Evolutionary conservation across 2,113 vertebrate species (phyloP).

Genomic region (Myxocyprinus asiaticus): DNA sequence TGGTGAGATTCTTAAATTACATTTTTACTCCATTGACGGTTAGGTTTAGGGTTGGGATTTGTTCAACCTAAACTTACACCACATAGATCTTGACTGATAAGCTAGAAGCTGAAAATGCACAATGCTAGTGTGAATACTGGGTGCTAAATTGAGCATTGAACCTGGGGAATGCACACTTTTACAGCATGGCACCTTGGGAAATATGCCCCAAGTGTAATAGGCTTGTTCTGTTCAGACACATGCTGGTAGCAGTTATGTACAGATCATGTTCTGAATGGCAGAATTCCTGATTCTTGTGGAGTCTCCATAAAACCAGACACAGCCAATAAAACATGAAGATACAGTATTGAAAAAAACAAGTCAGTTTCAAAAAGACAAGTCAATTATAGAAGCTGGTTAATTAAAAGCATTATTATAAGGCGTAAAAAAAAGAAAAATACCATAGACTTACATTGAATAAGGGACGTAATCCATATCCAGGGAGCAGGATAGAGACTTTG

Average conservation of each 20-base stretch:
- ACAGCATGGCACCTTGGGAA: slow-evolving; percentile 13
- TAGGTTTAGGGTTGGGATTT: too few species aligned
- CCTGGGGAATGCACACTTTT: slow-evolving; percentile 40
- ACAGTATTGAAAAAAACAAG: too few species aligned
- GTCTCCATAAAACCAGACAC: slow-evolving; percentile 60
- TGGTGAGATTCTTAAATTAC: too few species aligned
- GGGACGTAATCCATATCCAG: too few species aligned
- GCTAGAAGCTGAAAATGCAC: slow-evolving; percentile 14
- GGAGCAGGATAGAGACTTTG: too few species aligned
- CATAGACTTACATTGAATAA: too few species aligned
- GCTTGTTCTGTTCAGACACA: background rate
- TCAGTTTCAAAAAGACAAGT: too few species aligned
- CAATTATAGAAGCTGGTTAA: too few species aligned
- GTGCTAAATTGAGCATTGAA: slow-evolving; percentile 23
- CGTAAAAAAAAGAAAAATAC: too few species aligned
- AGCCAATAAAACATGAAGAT: slow-evolving; percentile 52
- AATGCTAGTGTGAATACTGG: slow-evolving; percentile 32
- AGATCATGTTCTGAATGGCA: slow-evolving; percentile 60
- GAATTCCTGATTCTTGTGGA: slow-evolving; percentile 59
- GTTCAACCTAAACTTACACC: slow-evolving; percentile 31
- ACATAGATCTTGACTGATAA: slow-evolving; percentile 45
- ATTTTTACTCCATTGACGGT: too few species aligned
- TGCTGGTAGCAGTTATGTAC: slow-evolving; percentile 33
- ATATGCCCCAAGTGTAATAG: slow-evolving; percentile 12
- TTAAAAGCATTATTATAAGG: too few species aligned